Conservation (phyloP, 1,140 invertebrate genomes). For the Drosophila takahashii region DNA sequence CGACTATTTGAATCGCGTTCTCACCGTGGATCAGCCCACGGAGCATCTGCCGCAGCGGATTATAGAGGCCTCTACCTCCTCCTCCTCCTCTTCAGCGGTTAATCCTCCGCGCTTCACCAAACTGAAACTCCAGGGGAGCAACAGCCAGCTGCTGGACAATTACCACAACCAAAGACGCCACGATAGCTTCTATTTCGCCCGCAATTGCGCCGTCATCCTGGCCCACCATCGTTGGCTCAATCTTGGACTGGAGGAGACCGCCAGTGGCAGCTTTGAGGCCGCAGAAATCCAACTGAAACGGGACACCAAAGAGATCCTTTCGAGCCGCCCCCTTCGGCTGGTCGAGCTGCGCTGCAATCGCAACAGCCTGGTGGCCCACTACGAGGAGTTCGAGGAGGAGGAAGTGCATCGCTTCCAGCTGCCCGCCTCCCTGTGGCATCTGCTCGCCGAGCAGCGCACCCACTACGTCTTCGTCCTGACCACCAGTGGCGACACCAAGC, state of each 20-base stretch:
- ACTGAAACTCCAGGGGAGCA: slow-evolving; percentile 76
- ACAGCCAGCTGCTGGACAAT: slow-evolving; percentile 85
- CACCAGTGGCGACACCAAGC: slow-evolving; percentile 62
- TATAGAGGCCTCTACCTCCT: slow-evolving; percentile 61
- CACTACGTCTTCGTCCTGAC: slow-evolving; percentile 71
- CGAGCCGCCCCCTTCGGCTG: slow-evolving; percentile 51
- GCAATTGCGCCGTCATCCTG: slow-evolving; percentile 77
- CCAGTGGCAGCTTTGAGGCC: background rate
- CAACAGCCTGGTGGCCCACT: slow-evolving; percentile 71
- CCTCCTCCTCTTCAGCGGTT: background rate
- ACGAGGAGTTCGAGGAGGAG: slow-evolving; percentile 55
- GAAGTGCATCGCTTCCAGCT: slow-evolving; percentile 38
- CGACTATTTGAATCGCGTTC: slow-evolving; percentile 93
- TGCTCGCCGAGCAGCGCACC: slow-evolving; percentile 51
- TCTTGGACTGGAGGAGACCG: slow-evolving; percentile 5
- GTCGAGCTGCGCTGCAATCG: slow-evolving; percentile 75
- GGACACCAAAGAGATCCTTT: slow-evolving; percentile 43
- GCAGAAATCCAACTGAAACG: slow-evolving; percentile 27
- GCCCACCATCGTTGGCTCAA: slow-evolving; percentile 74
- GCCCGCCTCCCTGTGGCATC: slow-evolving; percentile 54
- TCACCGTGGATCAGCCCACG: slow-evolving; percentile 86
- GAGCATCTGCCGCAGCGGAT: slow-evolving; percentile 85
- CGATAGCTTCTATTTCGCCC: slow-evolving; percentile 79
- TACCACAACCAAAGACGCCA: slow-evolving; percentile 81
- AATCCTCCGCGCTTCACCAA: slow-evolving; percentile 84